Percentiles rank a stretch among this genome's conserved stretches.
Conservation (phyloP, 2,797 vertebrate genomes). For the Cirrhinus mrigala region DNA sequence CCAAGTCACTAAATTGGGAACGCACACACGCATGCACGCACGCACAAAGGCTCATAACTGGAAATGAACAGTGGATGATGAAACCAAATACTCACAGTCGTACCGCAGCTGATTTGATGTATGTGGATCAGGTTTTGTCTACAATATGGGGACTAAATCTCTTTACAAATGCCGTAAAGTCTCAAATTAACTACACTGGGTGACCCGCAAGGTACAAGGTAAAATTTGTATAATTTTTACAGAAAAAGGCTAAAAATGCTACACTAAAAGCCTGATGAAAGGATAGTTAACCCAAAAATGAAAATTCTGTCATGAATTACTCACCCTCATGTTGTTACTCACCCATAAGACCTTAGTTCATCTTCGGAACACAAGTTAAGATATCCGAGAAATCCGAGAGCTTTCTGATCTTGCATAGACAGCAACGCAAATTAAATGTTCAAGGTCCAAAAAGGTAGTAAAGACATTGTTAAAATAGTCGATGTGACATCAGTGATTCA, state of each 20-base stretch:
- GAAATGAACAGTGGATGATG: constrained; percentile 26
- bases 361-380: no score
- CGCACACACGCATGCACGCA: neutral
- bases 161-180: neutral
- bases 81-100: neutral
- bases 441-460: no score
- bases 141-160: neutral
- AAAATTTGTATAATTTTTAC: neutral
- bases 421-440: no score
- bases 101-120: neutral
- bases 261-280: neutral
- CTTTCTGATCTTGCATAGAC: no score
- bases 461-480: no score
- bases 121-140: neutral
- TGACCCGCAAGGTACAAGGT: neutral
- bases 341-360: no score
- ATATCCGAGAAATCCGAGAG: no score
- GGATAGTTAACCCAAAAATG: no score
- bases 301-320: no score
- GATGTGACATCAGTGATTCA: no score
- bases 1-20: constrained; percentile 3
- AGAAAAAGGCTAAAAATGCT: neutral
- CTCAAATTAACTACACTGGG: neutral
- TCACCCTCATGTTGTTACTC: no score
- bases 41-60: neutral